phyloP scores from a whole-genome alignment of 2,797 vertebrate genomes.

The Coregonus sp. region DNA sequence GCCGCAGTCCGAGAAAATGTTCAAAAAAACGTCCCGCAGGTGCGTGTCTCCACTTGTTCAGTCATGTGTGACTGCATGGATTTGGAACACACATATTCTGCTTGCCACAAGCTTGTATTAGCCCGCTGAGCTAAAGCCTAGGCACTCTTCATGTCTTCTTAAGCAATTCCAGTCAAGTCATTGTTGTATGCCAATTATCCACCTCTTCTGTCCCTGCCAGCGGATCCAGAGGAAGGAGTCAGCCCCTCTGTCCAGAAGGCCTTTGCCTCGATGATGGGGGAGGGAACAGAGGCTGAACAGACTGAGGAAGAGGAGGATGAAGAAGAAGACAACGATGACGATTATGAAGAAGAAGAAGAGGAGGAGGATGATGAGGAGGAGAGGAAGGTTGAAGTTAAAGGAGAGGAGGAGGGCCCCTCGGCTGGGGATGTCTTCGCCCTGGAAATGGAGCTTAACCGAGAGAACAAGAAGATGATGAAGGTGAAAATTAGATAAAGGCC shows the following conservation, averaged over 20 bases:
- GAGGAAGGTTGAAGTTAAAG: slow-evolving; percentile 57
- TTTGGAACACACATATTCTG: not conserved
- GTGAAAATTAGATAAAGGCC: slow-evolving; percentile 58
- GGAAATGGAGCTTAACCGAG: slow-evolving; percentile 95
- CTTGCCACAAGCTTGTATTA: not conserved
- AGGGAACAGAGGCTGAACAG: slow-evolving; percentile 60
- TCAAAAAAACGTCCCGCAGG: not conserved
- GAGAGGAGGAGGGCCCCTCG: slow-evolving; percentile 71
- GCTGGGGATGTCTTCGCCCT: slow-evolving; percentile 93
- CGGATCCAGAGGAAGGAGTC: slow-evolving; percentile 80
- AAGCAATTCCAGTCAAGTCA: not conserved
- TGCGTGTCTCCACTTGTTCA: not conserved
- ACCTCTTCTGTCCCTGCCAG: not conserved
- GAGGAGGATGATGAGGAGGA: slow-evolving; percentile 48
- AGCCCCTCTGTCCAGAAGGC: slow-evolving; percentile 91
- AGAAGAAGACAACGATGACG: slow-evolving; percentile 69
- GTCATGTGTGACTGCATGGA: not conserved
- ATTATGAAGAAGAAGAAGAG: slow-evolving; percentile 52
- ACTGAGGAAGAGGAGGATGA: slow-evolving; percentile 68
- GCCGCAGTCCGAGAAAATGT: not conserved
- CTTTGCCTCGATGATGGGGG: slow-evolving; percentile 92
- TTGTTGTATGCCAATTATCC: not conserved
- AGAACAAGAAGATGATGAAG: slow-evolving; percentile 98
- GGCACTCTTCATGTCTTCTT: not conserved
- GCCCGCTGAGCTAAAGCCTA: not conserved